Evolutionary conservation across 2,797 vertebrate species (phyloP), one percentile per base, ranked within the genome.

Genomic region (Enteromius trimaculatus): DNA sequence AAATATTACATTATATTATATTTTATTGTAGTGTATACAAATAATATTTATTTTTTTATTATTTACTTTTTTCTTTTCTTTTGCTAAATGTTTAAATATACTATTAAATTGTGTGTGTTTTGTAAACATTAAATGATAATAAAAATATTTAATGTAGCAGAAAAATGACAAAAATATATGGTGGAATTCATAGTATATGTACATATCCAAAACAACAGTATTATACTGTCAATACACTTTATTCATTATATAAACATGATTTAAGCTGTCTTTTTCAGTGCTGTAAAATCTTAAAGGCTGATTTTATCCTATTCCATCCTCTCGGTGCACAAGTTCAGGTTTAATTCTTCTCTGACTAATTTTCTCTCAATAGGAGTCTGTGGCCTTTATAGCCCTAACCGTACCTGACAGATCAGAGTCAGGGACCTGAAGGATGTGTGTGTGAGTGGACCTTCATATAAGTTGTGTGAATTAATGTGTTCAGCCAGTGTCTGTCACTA

Each of bases 361-460:
- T 77, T 16, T 17, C 19, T 84, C 69, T 64, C 55, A 31, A 19
- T 62, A 65, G 44, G 44, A 60, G 49, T 49, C 8, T 74, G 47
- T 84, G 62, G 44, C 47, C 60, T 80, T 55, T 62, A 80, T n/a
- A 79, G 65, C 39, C 49, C 53, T 86, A 85, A 86, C 83, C 42
- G 16, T 51, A 83, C 84, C 81, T 85, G 84, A 84, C 81, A 84
- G 72, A 70, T 82, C 69, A 81, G 64, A 81, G 29, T 21, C 60
- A 82, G 62, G 53, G 39, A 79, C 62, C 80, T 77, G 84, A 80
- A 76, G 68, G 53, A 65, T 65, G 4, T 84, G 66, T 80, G 62
- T 77, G 77, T 82, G 53, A 55, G 49, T 80, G 47, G 60, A 47
- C 69, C n/a, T 75, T 75, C 34, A 70, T 66, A n/a, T 3, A 58